Evolutionary conservation across 2,888 invertebrate species (phyloP).

Genomic region (Tipula helvola): DNA sequence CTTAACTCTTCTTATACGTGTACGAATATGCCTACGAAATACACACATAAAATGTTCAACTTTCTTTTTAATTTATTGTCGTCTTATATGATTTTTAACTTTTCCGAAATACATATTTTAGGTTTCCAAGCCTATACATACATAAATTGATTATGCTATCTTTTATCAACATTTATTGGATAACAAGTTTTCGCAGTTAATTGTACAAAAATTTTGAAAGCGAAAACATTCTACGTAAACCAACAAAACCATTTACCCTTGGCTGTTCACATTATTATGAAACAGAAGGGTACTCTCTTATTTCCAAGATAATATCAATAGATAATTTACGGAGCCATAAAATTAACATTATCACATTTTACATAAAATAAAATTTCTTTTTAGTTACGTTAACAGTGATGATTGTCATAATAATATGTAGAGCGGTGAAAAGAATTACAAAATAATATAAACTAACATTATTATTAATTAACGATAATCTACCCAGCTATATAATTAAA

Average conservation of each 20-base stretch:
- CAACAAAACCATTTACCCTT: neutral
- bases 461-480: neutral
- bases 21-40: neutral
- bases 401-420: neutral
- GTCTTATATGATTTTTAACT: neutral
- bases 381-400: neutral
- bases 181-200: no score
- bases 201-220: neutral
- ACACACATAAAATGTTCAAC: neutral
- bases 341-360: neutral
- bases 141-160: no score
- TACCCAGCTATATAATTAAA: neutral
- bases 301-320: neutral
- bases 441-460: no score
- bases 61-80: neutral
- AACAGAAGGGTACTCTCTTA: neutral
- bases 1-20: neutral
- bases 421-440: neutral
- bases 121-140: no score
- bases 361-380: neutral
- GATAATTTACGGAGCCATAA: neutral
- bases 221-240: neutral
- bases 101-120: no score
- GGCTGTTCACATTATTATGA: neutral
- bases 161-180: no score